Evolutionary conservation across 2,113 vertebrate genomes (phyloP).

Genomic region (Myiozetetes cayanensis): DNA sequence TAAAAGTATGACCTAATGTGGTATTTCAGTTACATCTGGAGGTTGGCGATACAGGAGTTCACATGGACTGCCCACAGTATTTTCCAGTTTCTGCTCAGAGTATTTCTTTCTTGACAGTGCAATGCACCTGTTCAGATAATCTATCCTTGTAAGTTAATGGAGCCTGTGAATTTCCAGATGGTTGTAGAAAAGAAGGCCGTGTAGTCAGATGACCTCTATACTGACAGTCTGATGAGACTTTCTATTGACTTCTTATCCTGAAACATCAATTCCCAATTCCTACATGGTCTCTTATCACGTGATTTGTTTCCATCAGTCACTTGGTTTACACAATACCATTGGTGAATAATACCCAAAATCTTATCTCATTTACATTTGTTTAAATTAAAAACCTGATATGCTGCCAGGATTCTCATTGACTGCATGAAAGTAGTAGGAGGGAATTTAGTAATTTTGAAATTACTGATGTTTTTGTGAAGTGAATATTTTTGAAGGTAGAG

Average conservation of each 20-base stretch:
- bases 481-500: neutral
- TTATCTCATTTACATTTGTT: neutral
- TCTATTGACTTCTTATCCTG: neutral
- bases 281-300: neutral
- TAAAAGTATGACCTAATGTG: neutral
- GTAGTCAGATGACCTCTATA: neutral
- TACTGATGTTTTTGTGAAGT: neutral
- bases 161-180: slow-evolving; percentile 33
- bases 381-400: neutral
- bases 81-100: neutral
- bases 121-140: slow-evolving; percentile 20
- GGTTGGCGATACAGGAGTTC: neutral
- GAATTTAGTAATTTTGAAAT: neutral
- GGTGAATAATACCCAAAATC: neutral
- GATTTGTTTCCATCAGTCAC: neutral
- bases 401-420: neutral
- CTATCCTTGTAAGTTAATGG: slow-evolving; percentile 34
- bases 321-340: neutral
- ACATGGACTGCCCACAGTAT: neutral
- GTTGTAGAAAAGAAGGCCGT: neutral
- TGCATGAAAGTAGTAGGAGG: neutral
- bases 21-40: neutral
- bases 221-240: neutral
- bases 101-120: neutral
- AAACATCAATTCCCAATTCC: neutral